phyloP scores from a whole-genome alignment of 2,888 invertebrate species.

The Oxycera nigricornis region DNA sequence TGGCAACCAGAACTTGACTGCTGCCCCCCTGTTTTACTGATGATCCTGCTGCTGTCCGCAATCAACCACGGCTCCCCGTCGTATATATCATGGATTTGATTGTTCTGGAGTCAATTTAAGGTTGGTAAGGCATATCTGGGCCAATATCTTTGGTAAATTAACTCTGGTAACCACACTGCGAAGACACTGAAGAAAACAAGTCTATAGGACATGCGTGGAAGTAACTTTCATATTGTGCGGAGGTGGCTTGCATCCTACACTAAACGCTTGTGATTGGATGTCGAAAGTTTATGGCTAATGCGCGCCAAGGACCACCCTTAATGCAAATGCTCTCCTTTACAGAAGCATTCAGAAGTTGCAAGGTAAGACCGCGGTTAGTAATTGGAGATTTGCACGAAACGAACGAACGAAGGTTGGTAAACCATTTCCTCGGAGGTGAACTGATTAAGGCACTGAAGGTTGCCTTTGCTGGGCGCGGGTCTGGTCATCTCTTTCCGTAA shows the following conservation, averaged over 20 bases:
- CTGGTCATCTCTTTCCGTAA: conserved; percentile 3
- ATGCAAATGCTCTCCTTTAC: not conserved
- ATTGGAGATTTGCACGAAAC: conserved; percentile 12
- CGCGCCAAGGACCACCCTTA: conserved; percentile 15
- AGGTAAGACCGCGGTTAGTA: not conserved
- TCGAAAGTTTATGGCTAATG: too few species aligned
- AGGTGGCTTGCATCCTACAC: not conserved
- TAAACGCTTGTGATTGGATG: not conserved
- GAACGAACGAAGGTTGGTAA: not conserved
- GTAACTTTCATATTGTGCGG: not conserved
- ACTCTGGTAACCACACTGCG: too few species aligned
- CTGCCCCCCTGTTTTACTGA: not conserved
- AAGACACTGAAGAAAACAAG: not conserved
- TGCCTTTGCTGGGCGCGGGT: not conserved
- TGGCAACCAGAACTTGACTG: not conserved
- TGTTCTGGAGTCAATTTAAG: not conserved
- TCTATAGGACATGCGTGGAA: too few species aligned
- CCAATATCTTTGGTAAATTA: not conserved
- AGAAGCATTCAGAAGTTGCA: conserved; percentile 16
- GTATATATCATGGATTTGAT: not conserved
- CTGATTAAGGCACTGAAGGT: conserved; percentile 34
- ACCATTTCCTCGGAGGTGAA: not conserved
- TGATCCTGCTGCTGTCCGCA: not conserved
- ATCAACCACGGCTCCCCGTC: not conserved
- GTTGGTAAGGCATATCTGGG: not conserved